These are phyloP conservation scores for Euthynnus affinis DNA, from an alignment of 2,797 vertebrate genomes.

Conservation along the genomic window DNA sequence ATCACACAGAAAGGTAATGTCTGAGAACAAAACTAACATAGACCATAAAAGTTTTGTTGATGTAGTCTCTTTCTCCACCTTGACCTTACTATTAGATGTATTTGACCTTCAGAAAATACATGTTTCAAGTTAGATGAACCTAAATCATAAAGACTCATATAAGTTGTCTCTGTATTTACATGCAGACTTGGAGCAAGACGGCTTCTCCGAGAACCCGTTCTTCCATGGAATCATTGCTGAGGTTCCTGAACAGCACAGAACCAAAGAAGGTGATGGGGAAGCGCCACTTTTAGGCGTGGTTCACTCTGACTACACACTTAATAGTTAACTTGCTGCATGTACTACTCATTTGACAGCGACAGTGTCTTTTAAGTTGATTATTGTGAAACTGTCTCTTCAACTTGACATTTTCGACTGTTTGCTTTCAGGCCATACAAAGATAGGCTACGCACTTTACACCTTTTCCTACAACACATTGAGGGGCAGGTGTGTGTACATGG, in stretches of 20 bases:
- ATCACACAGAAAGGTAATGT: conserved; percentile 82
- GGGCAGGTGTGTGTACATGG: conserved; percentile 86
- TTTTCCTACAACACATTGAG: conserved; percentile 88
- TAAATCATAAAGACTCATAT: not conserved
- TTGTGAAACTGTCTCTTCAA: not conserved
- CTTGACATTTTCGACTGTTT: conserved; percentile 1
- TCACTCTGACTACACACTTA: too few species aligned
- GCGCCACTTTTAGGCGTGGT: not conserved
- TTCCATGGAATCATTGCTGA: conserved; percentile 88
- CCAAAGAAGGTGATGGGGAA: conserved; percentile 80
- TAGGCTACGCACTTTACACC: conserved; percentile 90
- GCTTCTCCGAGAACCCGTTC: conserved; percentile 88
- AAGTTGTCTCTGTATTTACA: not conserved
- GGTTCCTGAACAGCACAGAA: conserved; percentile 80
- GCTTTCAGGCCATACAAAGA: conserved; percentile 83
- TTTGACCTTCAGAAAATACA: not conserved
- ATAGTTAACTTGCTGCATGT: too few species aligned
- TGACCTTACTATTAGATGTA: not conserved
- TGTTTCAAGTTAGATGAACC: too few species aligned
- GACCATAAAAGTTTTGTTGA: too few species aligned
- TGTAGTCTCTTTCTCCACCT: too few species aligned
- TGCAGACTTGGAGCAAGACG: conserved; percentile 89
- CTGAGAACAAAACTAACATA: not conserved
- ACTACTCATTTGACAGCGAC: too few species aligned
- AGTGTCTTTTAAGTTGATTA: too few species aligned